These are phyloP conservation scores for Darevskia mixta DNA, from an alignment of 2,797 vertebrate species.

Conservation along the genomic window DNA sequence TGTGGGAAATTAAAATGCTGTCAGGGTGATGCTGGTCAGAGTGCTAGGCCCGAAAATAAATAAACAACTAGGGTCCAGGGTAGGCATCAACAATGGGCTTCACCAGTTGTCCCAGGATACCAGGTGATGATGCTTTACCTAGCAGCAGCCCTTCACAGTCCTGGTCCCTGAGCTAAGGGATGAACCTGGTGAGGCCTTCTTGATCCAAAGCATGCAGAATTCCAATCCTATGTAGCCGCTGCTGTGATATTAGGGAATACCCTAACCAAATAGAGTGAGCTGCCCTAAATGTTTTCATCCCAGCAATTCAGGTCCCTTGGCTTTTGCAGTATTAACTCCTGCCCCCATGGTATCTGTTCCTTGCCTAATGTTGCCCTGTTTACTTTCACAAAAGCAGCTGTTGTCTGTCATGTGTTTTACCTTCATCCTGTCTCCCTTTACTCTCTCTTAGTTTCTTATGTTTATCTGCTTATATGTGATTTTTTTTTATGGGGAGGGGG, in stretches of 20 bases:
- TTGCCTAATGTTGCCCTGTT: neutral
- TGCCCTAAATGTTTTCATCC: neutral
- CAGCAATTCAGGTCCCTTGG: neutral
- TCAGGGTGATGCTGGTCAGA: too few relatives aligned
- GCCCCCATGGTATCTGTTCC: neutral
- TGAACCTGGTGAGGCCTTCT: too few relatives aligned
- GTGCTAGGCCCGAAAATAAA: too few relatives aligned
- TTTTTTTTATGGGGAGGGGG: neutral
- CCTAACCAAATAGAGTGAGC: neutral
- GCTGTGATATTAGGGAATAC: neutral
- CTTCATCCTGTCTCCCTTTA: neutral
- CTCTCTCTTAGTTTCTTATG: neutral
- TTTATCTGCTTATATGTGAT: conserved; percentile 24
- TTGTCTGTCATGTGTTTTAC: accelerated
- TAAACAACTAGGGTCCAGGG: too few relatives aligned
- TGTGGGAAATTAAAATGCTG: too few relatives aligned
- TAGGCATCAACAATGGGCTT: too few relatives aligned
- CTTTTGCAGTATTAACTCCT: neutral
- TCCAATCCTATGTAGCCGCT: accelerated
- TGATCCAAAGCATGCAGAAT: too few relatives aligned
- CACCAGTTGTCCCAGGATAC: too few relatives aligned
- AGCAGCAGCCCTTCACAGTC: too few relatives aligned
- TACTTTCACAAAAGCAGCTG: conserved; percentile 11
- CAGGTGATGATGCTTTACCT: too few relatives aligned
- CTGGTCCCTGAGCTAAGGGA: neutral